A percentile compares a stretch with the other conserved stretches of the same genome.
phyloP scores from a whole-genome alignment of 1,140 invertebrate genomes.

The Grapholita molesta region DNA sequence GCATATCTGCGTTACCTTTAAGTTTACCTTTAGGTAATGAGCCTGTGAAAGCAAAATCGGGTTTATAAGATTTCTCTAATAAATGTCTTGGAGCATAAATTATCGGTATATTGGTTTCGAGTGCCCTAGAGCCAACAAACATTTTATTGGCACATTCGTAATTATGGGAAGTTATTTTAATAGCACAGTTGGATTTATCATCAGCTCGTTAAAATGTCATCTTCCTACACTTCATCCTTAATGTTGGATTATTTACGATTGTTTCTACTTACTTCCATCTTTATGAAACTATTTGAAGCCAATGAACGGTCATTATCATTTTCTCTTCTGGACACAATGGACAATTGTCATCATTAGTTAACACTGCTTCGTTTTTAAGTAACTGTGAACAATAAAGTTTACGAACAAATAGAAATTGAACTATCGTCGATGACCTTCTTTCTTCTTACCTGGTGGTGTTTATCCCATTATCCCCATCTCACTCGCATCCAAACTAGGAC shows the following conservation, averaged over 20 bases:
- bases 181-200: not conserved
- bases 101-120: not conserved
- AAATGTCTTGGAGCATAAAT: conserved; percentile 1
- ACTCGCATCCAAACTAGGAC: not conserved
- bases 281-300: not conserved
- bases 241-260: not conserved
- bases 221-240: not conserved
- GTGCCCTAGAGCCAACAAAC: not conserved
- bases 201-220: not conserved
- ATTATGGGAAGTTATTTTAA: conserved; percentile 10
- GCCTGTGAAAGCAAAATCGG: conserved; percentile 11
- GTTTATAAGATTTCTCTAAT: conserved; percentile 13
- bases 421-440: too few species aligned
- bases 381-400: too few species aligned
- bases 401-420: too few species aligned
- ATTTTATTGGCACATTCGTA: conserved; percentile 5
- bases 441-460: too few species aligned
- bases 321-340: not conserved
- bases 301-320: not conserved
- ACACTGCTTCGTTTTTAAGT: too few species aligned
- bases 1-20: not conserved
- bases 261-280: not conserved
- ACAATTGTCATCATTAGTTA: too few species aligned
- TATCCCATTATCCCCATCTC: not conserved
- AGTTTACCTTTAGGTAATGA: conserved; percentile 12